Evolutionary conservation across 2,113 vertebrate genomes (phyloP).

Genomic region (Aviceda subcristata): DNA sequence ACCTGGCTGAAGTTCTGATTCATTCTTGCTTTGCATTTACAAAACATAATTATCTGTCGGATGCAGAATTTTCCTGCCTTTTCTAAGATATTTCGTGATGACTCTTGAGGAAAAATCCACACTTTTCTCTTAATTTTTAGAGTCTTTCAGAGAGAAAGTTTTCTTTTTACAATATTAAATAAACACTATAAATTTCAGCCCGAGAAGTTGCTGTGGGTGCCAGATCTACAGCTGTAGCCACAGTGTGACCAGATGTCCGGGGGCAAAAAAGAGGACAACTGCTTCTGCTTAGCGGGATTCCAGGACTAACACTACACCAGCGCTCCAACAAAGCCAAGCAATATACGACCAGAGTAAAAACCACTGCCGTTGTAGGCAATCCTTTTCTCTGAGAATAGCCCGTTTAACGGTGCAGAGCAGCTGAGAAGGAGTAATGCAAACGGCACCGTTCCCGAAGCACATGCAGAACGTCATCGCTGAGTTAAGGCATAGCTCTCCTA

Average conservation of each 20-base stretch:
- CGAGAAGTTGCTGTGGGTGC: background rate
- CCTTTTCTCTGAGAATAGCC: background rate
- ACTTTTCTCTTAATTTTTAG: background rate
- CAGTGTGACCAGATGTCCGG: background rate
- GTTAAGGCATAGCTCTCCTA: background rate
- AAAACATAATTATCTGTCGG: background rate
- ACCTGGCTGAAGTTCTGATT: background rate
- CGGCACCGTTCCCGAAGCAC: background rate
- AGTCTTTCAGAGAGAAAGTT: background rate
- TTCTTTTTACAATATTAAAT: background rate
- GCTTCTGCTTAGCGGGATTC: background rate
- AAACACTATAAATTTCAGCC: background rate
- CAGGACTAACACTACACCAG: background rate
- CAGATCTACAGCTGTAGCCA: background rate
- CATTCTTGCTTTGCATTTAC: background rate
- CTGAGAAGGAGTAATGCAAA: background rate
- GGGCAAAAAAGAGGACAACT: background rate
- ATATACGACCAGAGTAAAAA: background rate
- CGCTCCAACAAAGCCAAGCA: accelerated
- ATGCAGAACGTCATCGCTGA: accelerated
- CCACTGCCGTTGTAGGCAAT: background rate
- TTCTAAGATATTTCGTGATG: background rate
- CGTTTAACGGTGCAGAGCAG: accelerated
- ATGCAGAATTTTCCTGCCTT: background rate
- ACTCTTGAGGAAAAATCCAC: background rate